Evolutionary conservation across 2,797 vertebrate genomes (phyloP), one percentile per base, ranked within the genome.

Genomic region (Molossus molossus): DNA sequence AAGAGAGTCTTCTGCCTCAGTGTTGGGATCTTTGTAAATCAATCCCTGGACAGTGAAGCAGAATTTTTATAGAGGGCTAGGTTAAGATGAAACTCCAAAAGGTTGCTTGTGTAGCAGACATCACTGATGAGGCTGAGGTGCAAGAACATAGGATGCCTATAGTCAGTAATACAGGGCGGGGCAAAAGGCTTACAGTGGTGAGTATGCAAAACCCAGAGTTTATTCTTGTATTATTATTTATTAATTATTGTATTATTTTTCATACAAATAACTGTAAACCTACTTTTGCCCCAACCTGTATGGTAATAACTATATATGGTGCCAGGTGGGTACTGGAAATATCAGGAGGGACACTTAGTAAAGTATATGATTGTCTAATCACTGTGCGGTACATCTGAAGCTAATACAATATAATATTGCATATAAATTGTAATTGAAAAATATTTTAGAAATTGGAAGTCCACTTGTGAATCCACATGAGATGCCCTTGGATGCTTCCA

Each of bases 21-120:
- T 70, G 69, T 79, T 18, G 55, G 29, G 67, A 93, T 77, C 65
- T 96, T 77, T 89, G 48, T 73, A 55, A 94, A 84, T 27, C 67
- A 25, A 6, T 93, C 33, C 65, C 15, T 48, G 15, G 13, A 37
- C 20, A 67, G 40, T 55, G 29, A 57, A 96, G 55, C 18, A 50
- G 62, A 76, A 60, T 94, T 77, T 48, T 79, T 33, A 55, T 0
- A 18, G 21, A 84, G 29, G 18, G 7, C 64, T 55, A 11, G 37
- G n/a, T 2, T 45, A 48, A 91, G 48, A 64, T 53, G 18, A 45
- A 55, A 13, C 60, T 23, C 23, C 60, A 55, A 53, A 29, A 2
- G 4, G 55, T n/a, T 72, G 53, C 33, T 45, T n/a, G 12, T 27
- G 14, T 25, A 62, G 53, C 50, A 58, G 9, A 45, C 21, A 40